Evolutionary conservation across 2,113 vertebrate species (phyloP), one percentile per base, ranked within the genome.

Genomic region (Anguilla rostrata): DNA sequence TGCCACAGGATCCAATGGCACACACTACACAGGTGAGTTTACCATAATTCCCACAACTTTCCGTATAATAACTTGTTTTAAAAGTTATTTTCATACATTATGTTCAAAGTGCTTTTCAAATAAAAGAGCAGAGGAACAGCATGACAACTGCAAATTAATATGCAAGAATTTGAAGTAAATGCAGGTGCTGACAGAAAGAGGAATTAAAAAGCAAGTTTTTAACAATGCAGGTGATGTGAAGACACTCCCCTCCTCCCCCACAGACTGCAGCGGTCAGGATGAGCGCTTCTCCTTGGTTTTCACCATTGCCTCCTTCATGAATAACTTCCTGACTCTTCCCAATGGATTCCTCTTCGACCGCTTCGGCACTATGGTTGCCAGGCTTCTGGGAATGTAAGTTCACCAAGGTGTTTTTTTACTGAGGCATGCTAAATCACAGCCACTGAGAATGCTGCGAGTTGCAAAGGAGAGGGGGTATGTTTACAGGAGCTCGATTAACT

Each of bases 271-370:
- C 5, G 18, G 43, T 5, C 97, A 98, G 90, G 97, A 98, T 20
- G 97, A 97, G 84, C 95, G 93, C 87, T 95, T 98, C 88, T 97
- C 97, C 0, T 94, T 98, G 79, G 91, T 98, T 89, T 99, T 99
- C 91, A 99, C 98, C 86, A 92, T 98, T 0, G 97, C 96, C 1
- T 96, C 98, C 88, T 99, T 98, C 87, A 95, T 97, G 95, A 98
- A 98, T 92, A 98, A 97, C 91, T 97, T 98, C 88, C 89, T 97
- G 91, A 96, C 96, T 0, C 93, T 99, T 26, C 96, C 96, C 5
- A 95, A 90, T 0, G 97, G 97, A 81, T 96, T 96, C 86, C 46
- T 99, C 87, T 99, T 97, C 5, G 97, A 98, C 88, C 89, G 80
- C 20, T 98, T 97, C 0, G 97, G 98, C 82, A 99, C 98, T 1